Evolutionary conservation across 2,797 vertebrate genomes (phyloP).

Genomic region (Chelon auratus): DNA sequence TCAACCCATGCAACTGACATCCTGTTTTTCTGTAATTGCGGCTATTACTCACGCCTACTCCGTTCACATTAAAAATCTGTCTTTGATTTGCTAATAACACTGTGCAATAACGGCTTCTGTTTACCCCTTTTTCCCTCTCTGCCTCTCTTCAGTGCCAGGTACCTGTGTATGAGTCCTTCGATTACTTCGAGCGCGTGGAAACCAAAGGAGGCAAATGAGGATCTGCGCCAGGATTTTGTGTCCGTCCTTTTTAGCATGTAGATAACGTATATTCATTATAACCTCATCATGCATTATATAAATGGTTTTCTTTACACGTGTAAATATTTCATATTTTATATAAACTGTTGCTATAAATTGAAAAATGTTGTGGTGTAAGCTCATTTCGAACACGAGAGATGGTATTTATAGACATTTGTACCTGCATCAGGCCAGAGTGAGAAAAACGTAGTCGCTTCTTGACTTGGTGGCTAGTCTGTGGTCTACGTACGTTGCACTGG

Average conservation of each 20-base stretch:
- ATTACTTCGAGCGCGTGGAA: conserved; percentile 65
- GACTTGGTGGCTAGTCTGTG: neutral
- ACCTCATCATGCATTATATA: neutral
- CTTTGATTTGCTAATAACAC: no score
- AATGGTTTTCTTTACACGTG: conserved; percentile 10
- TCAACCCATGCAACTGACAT: conserved; percentile 13
- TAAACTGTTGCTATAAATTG: conserved; percentile 23
- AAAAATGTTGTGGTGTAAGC: no score
- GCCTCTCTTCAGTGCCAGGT: conserved; percentile 68
- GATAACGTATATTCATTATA: conserved; percentile 19
- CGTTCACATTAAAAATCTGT: neutral
- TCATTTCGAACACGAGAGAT: no score
- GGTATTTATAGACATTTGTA: neutral
- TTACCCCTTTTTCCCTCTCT: neutral
- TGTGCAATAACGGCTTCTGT: neutral
- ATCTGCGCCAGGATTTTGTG: neutral
- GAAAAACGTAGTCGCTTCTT: neutral
- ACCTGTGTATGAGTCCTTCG: conserved; percentile 66
- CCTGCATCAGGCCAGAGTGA: neutral
- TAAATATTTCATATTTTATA: conserved; percentile 41
- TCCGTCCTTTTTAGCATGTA: neutral
- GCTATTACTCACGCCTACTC: neutral
- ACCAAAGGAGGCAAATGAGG: conserved; percentile 48
- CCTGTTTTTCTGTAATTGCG: neutral
- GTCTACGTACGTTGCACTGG: neutral